Evolutionary conservation across 1,140 invertebrate genomes (phyloP).

Genomic region (Acyrthosiphon pisum): DNA sequence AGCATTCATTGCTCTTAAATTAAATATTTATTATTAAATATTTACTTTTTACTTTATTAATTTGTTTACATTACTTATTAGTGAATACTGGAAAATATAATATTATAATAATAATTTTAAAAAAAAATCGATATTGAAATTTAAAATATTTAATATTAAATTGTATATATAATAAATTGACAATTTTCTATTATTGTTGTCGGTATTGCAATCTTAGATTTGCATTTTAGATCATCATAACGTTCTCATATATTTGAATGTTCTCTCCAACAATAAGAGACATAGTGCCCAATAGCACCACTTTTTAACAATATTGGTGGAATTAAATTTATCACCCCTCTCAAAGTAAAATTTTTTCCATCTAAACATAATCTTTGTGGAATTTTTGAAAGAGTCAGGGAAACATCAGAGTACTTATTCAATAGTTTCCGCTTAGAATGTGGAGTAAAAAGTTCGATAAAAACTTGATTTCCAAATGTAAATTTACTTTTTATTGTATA

Average conservation of each 20-base stretch:
- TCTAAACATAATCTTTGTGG: not conserved
- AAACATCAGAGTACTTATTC: not conserved
- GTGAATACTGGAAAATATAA: too few species aligned
- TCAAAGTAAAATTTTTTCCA: not conserved
- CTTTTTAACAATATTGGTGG: not conserved
- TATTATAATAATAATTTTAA: too few species aligned
- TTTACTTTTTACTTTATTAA: too few species aligned
- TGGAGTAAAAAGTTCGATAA: not conserved
- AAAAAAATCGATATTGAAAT: too few species aligned
- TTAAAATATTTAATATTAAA: not conserved
- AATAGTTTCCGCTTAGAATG: not conserved
- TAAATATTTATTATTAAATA: too few species aligned
- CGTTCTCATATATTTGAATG: not conserved
- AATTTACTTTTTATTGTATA: not conserved
- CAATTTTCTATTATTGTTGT: not conserved
- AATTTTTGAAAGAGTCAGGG: not conserved
- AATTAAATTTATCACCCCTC: not conserved
- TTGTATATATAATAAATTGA: not conserved
- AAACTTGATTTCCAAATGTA: not conserved
- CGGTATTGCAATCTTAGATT: not conserved
- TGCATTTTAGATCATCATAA: not conserved
- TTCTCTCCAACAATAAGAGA: not conserved
- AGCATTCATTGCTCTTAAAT: too few species aligned
- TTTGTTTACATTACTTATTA: too few species aligned
- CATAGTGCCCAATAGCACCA: not conserved